phyloP scores from a whole-genome alignment of 1,140 invertebrate species.

The Harlomillsia oculata region DNA sequence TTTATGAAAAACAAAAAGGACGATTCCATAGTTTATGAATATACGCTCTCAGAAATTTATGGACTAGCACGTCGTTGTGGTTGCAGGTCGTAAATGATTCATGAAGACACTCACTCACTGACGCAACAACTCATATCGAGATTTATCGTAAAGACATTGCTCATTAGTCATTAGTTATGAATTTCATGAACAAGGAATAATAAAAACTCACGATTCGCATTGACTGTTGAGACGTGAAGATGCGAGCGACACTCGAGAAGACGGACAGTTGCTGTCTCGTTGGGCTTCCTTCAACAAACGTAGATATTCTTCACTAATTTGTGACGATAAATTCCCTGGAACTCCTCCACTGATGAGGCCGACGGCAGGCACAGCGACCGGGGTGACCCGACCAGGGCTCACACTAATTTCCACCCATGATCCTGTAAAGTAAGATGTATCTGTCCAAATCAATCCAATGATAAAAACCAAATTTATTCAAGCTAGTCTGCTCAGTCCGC shows the following conservation, averaged over 20 bases:
- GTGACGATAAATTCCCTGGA: constrained; percentile 36
- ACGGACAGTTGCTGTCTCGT: constrained; percentile 73
- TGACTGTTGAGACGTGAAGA: constrained; percentile 57
- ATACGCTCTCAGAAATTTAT: too few relatives aligned
- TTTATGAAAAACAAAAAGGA: too few relatives aligned
- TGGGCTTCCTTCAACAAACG: constrained; percentile 73
- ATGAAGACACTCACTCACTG: too few relatives aligned
- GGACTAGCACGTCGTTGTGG: too few relatives aligned
- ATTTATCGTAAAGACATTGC: too few relatives aligned
- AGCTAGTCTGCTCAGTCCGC: too few relatives aligned
- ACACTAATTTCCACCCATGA: constrained; percentile 71
- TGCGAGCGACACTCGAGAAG: constrained; percentile 66
- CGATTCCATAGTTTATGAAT: too few relatives aligned
- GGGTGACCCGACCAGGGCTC: constrained; percentile 54
- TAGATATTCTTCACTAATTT: constrained; percentile 62
- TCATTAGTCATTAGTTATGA: too few relatives aligned
- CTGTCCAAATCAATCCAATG: too few relatives aligned
- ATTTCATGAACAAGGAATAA: too few relatives aligned
- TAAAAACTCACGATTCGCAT: constrained; percentile 36
- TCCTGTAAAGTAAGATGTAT: constrained; percentile 60
- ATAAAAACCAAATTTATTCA: constrained; percentile 7
- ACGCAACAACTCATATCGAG: too few relatives aligned
- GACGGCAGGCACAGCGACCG: constrained; percentile 42
- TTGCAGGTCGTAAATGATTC: too few relatives aligned
- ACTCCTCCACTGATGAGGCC: constrained; percentile 38